These are phyloP conservation scores for Enteromius viviparus DNA, from an alignment of 2,797 vertebrate genomes.

Conservation along the genomic window DNA sequence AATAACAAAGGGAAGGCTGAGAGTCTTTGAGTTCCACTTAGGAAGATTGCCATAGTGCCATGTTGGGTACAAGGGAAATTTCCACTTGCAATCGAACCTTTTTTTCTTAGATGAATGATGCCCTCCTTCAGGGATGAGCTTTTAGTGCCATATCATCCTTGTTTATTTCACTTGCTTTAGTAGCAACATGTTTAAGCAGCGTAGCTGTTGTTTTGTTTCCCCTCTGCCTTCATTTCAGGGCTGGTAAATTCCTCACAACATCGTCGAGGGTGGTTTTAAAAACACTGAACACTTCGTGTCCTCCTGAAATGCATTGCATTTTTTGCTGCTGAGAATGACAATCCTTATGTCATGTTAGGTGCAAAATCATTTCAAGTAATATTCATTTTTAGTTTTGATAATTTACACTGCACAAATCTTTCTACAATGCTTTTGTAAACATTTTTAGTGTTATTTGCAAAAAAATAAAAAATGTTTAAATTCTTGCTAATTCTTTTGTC, in stretches of 20 bases:
- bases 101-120: constrained; percentile 79
- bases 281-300: constrained; percentile 59
- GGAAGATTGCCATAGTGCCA: constrained; percentile 56
- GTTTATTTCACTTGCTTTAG: constrained; percentile 59
- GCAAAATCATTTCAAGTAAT: constrained; percentile 79
- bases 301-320: constrained; percentile 58
- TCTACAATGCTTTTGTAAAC: constrained; percentile 86
- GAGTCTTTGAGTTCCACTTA: constrained; percentile 70
- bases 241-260: constrained; percentile 27
- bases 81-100: constrained; percentile 62
- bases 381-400: constrained; percentile 83
- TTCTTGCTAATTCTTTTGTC: constrained; percentile 61
- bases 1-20: constrained; percentile 77
- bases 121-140: constrained; percentile 76
- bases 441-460: constrained; percentile 87
- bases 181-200: constrained; percentile 45
- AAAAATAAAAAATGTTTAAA: constrained; percentile 70
- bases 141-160: constrained; percentile 74
- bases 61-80: constrained; percentile 39
- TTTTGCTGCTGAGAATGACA: constrained; percentile 84
- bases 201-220: constrained; percentile 42
- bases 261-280: constrained; percentile 38
- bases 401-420: constrained; percentile 86
- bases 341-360: constrained; percentile 80
- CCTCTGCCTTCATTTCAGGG: constrained; percentile 49